Base-by-base conservation (phyloP, 2,113 vertebrate species). In the Forbesichthys agassizii region DNA sequence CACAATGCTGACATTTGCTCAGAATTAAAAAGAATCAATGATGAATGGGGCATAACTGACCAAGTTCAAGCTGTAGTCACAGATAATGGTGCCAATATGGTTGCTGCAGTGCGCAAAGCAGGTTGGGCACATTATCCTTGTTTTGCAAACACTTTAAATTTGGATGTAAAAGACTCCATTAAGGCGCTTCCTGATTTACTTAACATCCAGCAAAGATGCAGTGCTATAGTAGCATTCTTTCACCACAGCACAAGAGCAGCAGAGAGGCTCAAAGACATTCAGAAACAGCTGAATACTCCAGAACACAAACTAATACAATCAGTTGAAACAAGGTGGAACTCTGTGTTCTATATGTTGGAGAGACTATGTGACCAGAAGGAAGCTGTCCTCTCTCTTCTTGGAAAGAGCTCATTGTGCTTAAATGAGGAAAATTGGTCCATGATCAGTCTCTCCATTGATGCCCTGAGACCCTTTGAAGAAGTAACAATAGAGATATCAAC, bases 111-210 rank as follows among this genome's bases (percentile, higher is more conserved):
- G 67, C 66, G 64, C 20, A 20, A 20, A 20, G 20, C 20, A 20
- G 69, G 60, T 48, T 78, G 75, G 75, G 48, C 61, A 65, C 76
- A 82, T 52, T 73, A 79, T 4, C 49, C 62, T 47, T 81, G 57
- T 79, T 86, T 81, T 71, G 66, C 73, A 56, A 67, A 84, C 66
- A 84, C 13, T 1, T 18, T 84, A 56, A 86, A 75, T 56, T 69
- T 77, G 13, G 69, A 68, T 1, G 71, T 82, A 9, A 84, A 84
- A 82, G 68, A 86, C 58, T 62, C 61, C 13, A 33, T 61, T 58
- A 82, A 82, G 7, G 66, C 68, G 72, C 11, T 48, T 36, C 61
- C 62, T 47, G 76, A 74, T 5, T 8, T 76, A n/a, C 16, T 69
- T 60, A 11, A 73, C 4, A 27, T 84, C 11, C 53, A 68, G 55